Evolutionary conservation across 2,888 invertebrate genomes (phyloP).

Genomic region (Siphlonurus alternatus): DNA sequence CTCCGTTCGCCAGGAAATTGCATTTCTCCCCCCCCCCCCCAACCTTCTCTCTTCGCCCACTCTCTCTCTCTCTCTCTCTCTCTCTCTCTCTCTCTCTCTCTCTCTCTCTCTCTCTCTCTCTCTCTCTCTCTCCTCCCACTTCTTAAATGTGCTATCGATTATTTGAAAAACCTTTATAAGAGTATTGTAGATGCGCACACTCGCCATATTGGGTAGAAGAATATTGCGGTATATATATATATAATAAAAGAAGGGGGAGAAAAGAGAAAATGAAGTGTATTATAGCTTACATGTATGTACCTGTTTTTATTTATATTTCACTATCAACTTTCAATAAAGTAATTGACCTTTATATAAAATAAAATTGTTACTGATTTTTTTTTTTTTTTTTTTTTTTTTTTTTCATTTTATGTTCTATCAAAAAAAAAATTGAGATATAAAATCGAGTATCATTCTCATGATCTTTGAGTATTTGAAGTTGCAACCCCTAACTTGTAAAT

Average conservation of each 20-base stretch:
- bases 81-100: not conserved
- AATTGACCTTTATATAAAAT: not conserved
- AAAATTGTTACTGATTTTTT: not conserved
- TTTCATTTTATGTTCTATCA: not conserved
- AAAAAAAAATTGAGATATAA: not conserved
- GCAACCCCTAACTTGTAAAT: not conserved
- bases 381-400: no score
- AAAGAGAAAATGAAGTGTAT: not conserved
- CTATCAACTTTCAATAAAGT: not conserved
- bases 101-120: not conserved
- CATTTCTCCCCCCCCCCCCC: slow-evolving; percentile 1
- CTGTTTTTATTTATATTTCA: not conserved
- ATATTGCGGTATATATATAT: no score
- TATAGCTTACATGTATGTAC: not conserved
- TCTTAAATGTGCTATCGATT: not conserved
- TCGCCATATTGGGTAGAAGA: not conserved
- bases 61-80: not conserved
- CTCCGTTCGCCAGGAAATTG: not conserved
- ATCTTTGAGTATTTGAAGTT: not conserved
- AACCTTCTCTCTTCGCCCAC: not conserved
- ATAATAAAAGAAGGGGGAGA: not conserved
- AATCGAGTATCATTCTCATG: not conserved
- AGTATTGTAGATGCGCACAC: not conserved
- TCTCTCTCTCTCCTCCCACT: not conserved
- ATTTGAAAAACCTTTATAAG: not conserved